Evolutionary conservation across 2,113 vertebrate species (phyloP), one percentile per base, ranked within the genome.

Genomic region (Hemibagrus wyckioides): DNA sequence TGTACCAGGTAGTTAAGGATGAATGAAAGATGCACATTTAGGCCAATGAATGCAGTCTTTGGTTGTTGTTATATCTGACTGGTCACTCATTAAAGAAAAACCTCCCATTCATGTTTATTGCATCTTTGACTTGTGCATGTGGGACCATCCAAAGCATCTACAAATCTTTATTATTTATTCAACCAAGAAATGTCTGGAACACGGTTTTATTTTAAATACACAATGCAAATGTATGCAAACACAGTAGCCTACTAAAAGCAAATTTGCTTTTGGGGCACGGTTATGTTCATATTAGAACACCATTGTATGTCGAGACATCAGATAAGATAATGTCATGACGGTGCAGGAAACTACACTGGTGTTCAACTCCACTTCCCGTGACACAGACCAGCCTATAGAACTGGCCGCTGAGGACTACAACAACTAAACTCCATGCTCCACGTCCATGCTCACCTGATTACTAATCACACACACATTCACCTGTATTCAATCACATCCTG

Each of bases 241-340:
- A 39, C 14, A n/a, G n/a, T 81, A 36, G 54, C 79, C 21, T 15
- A 59, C 33, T 28, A 39, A 81, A 59, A 59, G 79, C 14, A 59
- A 39, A 25, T 59, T 59, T 81, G 79, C 79, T 28, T 39, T 59
- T 59, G 33, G 52, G 54, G 79, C 54, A 13, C 23, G 79, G 30
- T 25, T 57, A 57, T 81, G 79, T 81, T 81, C 59, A 81, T 15
- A 36, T 41, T 39, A 41, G 33, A 59, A 41, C 54, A 81, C 52
- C 30, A 79, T 30, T 52, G 14, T 50, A 2, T n/a, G n/a, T n/a
- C n/a, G 6, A 79, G 25, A 13, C 30, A 79, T 19, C 50, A 30
- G 19, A 33, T 15, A 54, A n/a, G 25, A 25, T 50, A n/a, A 33
- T 21, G 23, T 23, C 39, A 48, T 44, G 25, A 10, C 1, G 7